These are phyloP conservation scores for Actinia tenebrosa DNA, from an alignment of 64 coral and sea anemone genomes.

Conservation along the genomic window DNA sequence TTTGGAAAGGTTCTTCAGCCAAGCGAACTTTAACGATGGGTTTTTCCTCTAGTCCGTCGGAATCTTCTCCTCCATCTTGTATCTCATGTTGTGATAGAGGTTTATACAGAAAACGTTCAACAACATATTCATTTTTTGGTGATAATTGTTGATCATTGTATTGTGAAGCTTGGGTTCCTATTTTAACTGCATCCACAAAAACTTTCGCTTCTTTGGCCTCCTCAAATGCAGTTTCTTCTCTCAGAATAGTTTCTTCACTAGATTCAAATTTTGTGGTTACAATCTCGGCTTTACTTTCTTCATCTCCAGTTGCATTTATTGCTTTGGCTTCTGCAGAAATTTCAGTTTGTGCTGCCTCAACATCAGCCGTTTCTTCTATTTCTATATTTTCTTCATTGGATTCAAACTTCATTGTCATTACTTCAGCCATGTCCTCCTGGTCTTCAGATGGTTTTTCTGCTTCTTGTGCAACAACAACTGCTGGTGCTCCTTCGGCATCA, in stretches of 20 bases:
- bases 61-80: background rate
- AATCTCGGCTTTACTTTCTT: background rate
- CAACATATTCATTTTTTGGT: background rate
- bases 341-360: background rate
- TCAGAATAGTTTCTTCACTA: background rate
- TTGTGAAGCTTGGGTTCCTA: background rate
- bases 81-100: background rate
- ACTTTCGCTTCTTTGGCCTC: background rate
- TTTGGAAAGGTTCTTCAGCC: background rate
- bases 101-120: background rate
- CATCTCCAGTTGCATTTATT: background rate
- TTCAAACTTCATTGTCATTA: background rate
- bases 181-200: background rate
- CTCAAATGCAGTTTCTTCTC: background rate
- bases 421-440: background rate
- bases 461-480: background rate
- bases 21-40: constrained; percentile 5
- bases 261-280: background rate
- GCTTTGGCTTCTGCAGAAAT: background rate
- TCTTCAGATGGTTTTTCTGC: background rate
- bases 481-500: background rate
- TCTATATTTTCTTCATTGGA: background rate
- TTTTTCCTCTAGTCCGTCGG: background rate
- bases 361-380: background rate
- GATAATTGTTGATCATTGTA: background rate